These are phyloP conservation scores for Drosophila birchii DNA, from an alignment of 2,888 invertebrate genomes.

Conservation along the genomic window DNA sequence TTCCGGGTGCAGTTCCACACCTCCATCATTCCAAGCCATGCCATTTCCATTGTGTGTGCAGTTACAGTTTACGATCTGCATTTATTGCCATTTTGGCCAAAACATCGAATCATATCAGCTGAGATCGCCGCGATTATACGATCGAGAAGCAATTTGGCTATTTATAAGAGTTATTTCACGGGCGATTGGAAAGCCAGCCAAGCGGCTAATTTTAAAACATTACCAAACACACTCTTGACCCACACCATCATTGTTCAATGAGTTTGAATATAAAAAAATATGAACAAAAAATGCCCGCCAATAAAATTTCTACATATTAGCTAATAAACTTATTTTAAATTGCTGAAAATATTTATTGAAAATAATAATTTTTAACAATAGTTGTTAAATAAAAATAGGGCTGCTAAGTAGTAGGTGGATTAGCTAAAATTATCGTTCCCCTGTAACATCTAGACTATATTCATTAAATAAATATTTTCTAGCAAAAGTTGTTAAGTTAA, in stretches of 20 bases:
- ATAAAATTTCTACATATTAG: neutral
- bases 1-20: slow-evolving; percentile 48
- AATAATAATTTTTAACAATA: neutral
- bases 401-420: too few relatives aligned
- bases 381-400: neutral
- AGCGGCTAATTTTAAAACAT: slow-evolving; percentile 46
- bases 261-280: slow-evolving; percentile 26
- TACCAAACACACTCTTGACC: slow-evolving; percentile 48
- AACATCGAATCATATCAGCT: slow-evolving; percentile 15
- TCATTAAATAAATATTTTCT: neutral
- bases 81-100: slow-evolving; percentile 11
- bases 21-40: slow-evolving; percentile 8
- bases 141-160: slow-evolving; percentile 47
- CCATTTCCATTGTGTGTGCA: slow-evolving; percentile 8
- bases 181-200: slow-evolving; percentile 36
- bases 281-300: neutral
- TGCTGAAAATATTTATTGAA: neutral
- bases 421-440: neutral
- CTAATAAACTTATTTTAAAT: neutral
- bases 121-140: slow-evolving; percentile 29
- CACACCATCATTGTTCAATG: slow-evolving; percentile 63
- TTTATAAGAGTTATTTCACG: slow-evolving; percentile 63
- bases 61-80: slow-evolving; percentile 15
- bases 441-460: neutral
- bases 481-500: neutral